phyloP scores from a whole-genome alignment of 92 coral and sea anemone species.

The Pocillopora grandis region DNA sequence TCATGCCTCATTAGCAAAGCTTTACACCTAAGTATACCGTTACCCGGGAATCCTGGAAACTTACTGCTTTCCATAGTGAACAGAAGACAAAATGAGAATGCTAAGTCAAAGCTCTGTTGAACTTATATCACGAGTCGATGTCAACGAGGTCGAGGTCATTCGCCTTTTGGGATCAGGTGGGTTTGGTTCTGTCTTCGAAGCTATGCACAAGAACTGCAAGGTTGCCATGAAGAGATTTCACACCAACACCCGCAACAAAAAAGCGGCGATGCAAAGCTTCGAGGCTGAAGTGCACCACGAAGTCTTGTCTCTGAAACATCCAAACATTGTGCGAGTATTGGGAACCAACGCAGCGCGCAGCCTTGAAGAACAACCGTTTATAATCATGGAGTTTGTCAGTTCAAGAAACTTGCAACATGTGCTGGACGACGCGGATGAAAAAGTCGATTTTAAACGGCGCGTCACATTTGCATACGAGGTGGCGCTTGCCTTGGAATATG shows the following conservation, averaged over 20 bases:
- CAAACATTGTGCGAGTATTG: conserved; percentile 80
- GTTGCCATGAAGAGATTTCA: conserved; percentile 91
- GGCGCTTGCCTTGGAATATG: conserved; percentile 72
- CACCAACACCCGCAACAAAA: conserved; percentile 93
- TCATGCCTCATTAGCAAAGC: not conserved
- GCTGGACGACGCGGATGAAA: conserved; percentile 81
- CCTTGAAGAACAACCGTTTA: conserved; percentile 89
- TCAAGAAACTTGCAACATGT: conserved; percentile 82
- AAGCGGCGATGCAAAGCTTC: conserved; percentile 98
- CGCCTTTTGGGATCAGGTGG: conserved; percentile 91
- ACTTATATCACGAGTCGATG: conserved; percentile 54
- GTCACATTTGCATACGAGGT: conserved; percentile 74
- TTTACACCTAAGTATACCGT: conserved; percentile 10
- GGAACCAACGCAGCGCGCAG: conserved; percentile 60
- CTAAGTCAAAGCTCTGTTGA: conserved; percentile 22
- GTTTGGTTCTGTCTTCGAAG: conserved; percentile 90
- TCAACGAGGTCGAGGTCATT: conserved; percentile 64
- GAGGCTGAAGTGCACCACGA: conserved; percentile 84
- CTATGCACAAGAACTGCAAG: conserved; percentile 66
- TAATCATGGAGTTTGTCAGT: conserved; percentile 91
- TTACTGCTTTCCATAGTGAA: conserved; percentile 16
- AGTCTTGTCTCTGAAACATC: conserved; percentile 79
- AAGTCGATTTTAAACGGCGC: conserved; percentile 70
- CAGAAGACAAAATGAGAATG: conserved; percentile 49
- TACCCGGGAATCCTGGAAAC: conserved; percentile 43